Evolutionary conservation across 2,113 vertebrate genomes (phyloP).

Genomic region (Stigmatopora argus): DNA sequence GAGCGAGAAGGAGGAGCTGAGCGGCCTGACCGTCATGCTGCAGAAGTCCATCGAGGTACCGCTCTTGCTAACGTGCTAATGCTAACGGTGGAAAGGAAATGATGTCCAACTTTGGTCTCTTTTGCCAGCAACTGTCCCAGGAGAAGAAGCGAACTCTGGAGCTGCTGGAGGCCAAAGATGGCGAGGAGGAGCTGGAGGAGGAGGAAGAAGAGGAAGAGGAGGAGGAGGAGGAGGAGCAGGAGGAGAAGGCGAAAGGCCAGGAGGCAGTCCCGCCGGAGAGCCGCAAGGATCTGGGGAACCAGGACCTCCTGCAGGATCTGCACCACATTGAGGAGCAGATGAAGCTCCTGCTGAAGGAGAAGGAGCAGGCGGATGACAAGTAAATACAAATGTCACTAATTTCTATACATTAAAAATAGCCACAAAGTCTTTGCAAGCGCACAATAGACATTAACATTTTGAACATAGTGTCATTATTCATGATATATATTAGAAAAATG

Average conservation of each 20-base stretch:
- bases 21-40: constrained; percentile 76
- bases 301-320: constrained; percentile 77
- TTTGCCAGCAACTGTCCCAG: constrained; percentile 80
- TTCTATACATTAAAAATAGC: not conserved
- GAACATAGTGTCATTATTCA: no score
- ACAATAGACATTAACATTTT: no score
- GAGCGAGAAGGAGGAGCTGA: constrained; percentile 84
- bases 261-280: not conserved
- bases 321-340: constrained; percentile 88
- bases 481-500: not conserved
- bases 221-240: constrained; percentile 13
- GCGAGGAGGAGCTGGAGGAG: constrained; percentile 29
- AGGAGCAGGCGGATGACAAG: constrained; percentile 85
- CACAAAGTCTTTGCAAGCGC: no score
- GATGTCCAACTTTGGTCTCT: not conserved
- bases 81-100: not conserved
- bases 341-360: constrained; percentile 84
- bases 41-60: constrained; percentile 86
- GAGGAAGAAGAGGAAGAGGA: constrained; percentile 19
- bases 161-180: constrained; percentile 76
- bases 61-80: not conserved
- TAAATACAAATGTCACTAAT: constrained; percentile 43
- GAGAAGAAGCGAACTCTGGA: constrained; percentile 88
- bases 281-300: constrained; percentile 45
- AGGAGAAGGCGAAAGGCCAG: not conserved